These are phyloP conservation scores for Steinernema hermaphroditum DNA, from an alignment of 2,888 invertebrate species.

Conservation along the genomic window DNA sequence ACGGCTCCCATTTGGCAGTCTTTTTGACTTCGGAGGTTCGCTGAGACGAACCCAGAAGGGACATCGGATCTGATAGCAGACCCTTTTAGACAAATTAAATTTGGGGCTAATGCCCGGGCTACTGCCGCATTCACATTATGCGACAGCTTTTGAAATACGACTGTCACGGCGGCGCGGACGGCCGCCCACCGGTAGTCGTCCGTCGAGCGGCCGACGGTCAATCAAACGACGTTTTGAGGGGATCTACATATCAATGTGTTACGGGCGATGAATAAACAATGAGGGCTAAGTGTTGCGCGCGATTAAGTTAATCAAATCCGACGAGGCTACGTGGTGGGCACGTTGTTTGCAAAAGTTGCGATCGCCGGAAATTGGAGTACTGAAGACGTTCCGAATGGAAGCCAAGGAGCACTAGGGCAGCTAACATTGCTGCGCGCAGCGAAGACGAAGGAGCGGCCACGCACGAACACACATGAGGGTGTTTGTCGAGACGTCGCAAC, in stretches of 20 bases:
- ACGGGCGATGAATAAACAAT: conserved; percentile 9
- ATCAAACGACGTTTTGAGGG: conserved; percentile 7
- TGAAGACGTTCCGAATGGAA: background rate
- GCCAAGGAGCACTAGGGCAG: background rate
- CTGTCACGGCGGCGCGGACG: background rate
- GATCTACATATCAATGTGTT: conserved; percentile 14
- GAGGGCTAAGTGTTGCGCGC: background rate
- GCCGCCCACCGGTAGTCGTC: background rate
- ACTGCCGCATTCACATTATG: too few species aligned
- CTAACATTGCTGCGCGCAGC: background rate
- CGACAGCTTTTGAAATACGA: background rate
- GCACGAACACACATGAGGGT: background rate
- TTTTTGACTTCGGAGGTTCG: background rate
- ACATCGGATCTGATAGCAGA: background rate
- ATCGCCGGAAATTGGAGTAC: background rate
- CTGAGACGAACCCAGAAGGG: background rate
- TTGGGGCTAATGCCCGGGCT: background rate
- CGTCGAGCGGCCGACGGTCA: background rate
- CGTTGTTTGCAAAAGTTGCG: background rate
- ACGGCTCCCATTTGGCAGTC: background rate
- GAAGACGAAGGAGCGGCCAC: background rate
- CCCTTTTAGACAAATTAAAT: conserved; percentile 11
- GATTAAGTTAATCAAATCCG: background rate
- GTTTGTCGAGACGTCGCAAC: conserved; percentile 30
- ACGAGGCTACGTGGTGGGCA: background rate